Percentiles rank a stretch among this genome's conserved stretches.
Conservation (phyloP, 2,113 vertebrate species). For the Machaerirhynchus nigripectus region DNA sequence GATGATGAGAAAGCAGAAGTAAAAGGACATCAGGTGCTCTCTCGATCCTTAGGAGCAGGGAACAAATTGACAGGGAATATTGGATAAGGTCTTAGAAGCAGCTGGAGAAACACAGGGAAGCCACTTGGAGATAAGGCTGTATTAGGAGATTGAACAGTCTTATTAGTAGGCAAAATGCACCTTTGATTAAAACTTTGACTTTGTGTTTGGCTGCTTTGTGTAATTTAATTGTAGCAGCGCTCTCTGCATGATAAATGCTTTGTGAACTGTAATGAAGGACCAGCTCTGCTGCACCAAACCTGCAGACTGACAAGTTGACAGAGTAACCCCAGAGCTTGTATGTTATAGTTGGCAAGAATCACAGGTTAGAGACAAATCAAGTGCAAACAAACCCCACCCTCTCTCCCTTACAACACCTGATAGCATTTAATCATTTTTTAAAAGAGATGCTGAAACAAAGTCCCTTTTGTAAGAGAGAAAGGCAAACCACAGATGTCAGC, state of each 20-base stretch:
- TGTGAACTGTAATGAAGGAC: background rate
- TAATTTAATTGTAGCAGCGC: background rate
- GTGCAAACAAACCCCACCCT: background rate
- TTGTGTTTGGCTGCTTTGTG: background rate
- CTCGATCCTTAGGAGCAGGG: background rate
- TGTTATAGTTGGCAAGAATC: background rate
- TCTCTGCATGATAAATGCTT: background rate
- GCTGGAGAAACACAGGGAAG: background rate
- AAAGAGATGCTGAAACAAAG: background rate
- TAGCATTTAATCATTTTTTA: background rate
- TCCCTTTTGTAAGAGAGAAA: background rate
- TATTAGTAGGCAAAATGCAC: background rate
- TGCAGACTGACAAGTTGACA: background rate
- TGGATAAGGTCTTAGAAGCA: background rate
- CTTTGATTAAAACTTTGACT: background rate
- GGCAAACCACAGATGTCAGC: background rate
- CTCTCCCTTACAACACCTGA: background rate
- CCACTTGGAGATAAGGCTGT: background rate
- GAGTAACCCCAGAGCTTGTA: background rate
- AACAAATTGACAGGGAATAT: background rate
- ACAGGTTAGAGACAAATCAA: background rate
- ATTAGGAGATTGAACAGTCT: background rate
- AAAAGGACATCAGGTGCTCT: background rate
- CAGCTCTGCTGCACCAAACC: background rate
- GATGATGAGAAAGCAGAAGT: rapidly evolving